Base-by-base conservation (phyloP, 2,888 invertebrate genomes). In the Tetragonisca angustula region DNA sequence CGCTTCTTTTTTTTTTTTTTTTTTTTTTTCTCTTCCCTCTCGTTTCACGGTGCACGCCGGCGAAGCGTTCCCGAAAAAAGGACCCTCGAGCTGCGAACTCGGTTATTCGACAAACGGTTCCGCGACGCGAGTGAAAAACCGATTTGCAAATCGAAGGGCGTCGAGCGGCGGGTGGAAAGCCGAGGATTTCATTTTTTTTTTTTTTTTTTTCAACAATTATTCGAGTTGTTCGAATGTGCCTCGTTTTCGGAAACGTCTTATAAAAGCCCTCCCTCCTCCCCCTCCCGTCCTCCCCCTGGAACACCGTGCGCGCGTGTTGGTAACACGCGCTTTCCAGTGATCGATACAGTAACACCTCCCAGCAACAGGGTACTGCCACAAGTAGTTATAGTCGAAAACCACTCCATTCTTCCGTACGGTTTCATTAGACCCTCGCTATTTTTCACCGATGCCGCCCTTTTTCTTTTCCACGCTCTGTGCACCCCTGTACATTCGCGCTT, bases 291-390 rank as follows among this genome's bases (percentile, higher is more conserved):
- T n/a, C n/a, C n/a, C 68, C 43, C 77, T 9, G 71, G 79, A 81
- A 90, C 75, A 78, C 64, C 62, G 56, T 70, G 76, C 82, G 87
- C 79, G 84, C 86, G 86, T 83, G 84, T 76, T 77, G 62, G 86
- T 84, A 87, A 88, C 88, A 92, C 90, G 89, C 89, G 91, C 88
- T 88, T 88, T 81, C 88, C 88, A 86, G 84, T 91, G 91, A 92
- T 93, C 93, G 93, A 93, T 93, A 93, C 90, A 91, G 92, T 92
- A 92, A 92, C 92, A 91, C 92, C 92, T 92, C 92, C 90, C 91
- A 93, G 92, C 92, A 92, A 92, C 93, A 92, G 93, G 93, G 92
- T 90, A 89, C 84, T 83, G 86, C 88, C 79, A 88, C 90, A 89
- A 89, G 88, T 87, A 88, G 90, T 89, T 87, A 90, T 84, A 85